phyloP scores from a whole-genome alignment of 2,797 vertebrate genomes.

The Eulemur albifrons region DNA sequence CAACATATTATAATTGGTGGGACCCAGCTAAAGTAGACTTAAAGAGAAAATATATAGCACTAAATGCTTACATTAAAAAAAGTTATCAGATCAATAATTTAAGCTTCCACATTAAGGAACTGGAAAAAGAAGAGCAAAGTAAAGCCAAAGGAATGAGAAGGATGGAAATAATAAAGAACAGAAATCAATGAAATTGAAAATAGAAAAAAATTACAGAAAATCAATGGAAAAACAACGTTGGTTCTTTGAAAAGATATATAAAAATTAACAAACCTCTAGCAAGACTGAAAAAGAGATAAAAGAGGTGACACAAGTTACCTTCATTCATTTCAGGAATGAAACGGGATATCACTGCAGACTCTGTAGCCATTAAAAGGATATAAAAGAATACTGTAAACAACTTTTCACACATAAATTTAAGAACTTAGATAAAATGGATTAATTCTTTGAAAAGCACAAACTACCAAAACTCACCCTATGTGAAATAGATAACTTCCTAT shows the following conservation, averaged over 20 bases:
- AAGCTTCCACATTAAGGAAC: not conserved
- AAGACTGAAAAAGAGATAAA: not conserved
- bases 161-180: not conserved
- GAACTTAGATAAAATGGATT: not conserved
- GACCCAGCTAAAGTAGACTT: not conserved
- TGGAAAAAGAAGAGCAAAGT: not conserved
- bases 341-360: not conserved
- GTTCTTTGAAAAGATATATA: not conserved
- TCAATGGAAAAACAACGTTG: not conserved
- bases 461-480: not conserved
- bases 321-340: not conserved
- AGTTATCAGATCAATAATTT: not conserved
- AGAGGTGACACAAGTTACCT: not conserved
- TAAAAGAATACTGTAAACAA: not conserved
- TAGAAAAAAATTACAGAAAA: not conserved
- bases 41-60: not conserved
- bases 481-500: not conserved
- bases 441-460: not conserved
- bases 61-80: not conserved
- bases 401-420: not conserved
- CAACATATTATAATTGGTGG: not conserved
- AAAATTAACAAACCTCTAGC: not conserved
- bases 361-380: not conserved
- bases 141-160: not conserved
- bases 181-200: not conserved